phyloP scores from a whole-genome alignment of 2,113 vertebrate genomes.

The Anser brachyrhynchus region DNA sequence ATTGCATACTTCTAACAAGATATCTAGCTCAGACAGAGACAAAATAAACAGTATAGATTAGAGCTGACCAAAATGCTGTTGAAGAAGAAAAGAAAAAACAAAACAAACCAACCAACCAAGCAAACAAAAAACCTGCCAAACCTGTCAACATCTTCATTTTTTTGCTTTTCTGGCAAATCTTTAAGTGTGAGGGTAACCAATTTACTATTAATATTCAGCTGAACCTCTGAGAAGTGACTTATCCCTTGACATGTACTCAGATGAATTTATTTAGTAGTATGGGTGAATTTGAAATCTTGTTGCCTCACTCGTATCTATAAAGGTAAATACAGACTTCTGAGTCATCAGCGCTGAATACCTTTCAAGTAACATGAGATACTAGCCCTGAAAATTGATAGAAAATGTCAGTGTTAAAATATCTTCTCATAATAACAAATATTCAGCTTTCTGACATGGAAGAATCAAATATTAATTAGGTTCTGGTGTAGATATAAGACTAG shows the following conservation, averaged over 20 bases:
- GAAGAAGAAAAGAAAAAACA: background rate
- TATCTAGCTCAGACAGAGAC: background rate
- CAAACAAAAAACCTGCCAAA: fast-evolving
- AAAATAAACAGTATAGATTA: conserved; percentile 27
- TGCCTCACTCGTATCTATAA: background rate
- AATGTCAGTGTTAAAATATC: background rate
- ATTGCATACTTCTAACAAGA: background rate
- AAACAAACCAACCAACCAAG: background rate
- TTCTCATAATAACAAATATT: background rate
- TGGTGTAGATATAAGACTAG: background rate
- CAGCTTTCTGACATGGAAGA: background rate
- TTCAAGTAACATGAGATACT: background rate
- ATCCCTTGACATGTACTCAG: background rate
- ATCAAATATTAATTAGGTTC: background rate
- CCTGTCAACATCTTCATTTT: background rate
- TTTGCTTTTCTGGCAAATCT: background rate
- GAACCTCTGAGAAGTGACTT: background rate
- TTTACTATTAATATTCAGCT: background rate
- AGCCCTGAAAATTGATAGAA: background rate
- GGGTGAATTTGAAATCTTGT: background rate
- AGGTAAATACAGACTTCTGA: background rate
- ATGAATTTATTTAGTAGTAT: background rate
- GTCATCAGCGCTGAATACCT: background rate
- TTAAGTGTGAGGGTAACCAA: background rate
- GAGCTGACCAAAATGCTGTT: background rate